These are phyloP conservation scores for Limanda limanda DNA, from an alignment of 2,113 vertebrate genomes.

Conservation along the genomic window DNA sequence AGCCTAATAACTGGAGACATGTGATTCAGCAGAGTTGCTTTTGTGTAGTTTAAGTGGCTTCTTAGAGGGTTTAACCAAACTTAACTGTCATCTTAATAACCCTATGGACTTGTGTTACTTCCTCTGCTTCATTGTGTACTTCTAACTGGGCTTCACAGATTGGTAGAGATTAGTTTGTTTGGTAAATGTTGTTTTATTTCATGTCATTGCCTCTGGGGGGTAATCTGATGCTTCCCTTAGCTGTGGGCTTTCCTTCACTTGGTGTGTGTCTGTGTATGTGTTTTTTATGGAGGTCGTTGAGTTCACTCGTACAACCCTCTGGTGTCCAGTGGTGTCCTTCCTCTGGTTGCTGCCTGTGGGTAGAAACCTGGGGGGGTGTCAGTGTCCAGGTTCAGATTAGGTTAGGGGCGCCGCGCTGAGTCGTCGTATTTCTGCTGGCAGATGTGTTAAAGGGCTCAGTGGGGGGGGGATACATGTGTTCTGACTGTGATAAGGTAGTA, in stretches of 20 bases:
- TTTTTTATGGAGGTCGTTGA: conserved; percentile 20
- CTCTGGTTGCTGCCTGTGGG: conserved; percentile 38
- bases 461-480: conserved; percentile 43
- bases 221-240: conserved; percentile 1
- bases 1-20: background rate
- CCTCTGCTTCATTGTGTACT: background rate
- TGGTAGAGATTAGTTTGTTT: background rate
- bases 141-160: background rate
- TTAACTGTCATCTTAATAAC: background rate
- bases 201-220: conserved; percentile 11
- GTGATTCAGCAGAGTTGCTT: background rate
- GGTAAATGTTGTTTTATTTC: conserved; percentile 11
- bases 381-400: conserved; percentile 44
- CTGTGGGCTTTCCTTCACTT: conserved; percentile 4
- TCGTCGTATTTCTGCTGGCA: conserved; percentile 34
- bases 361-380: conserved; percentile 40
- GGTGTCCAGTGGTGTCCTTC: conserved; percentile 33
- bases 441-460: conserved; percentile 16
- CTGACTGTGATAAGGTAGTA: conserved; percentile 44
- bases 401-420: background rate
- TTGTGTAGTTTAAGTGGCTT: background rate
- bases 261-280: conserved; percentile 11
- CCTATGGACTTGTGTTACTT: background rate
- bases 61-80: background rate
- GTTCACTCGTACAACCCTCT: conserved; percentile 46